Percentiles rank a stretch among this genome's conserved stretches.
These are phyloP conservation scores for Carlito syrichta DNA, from an alignment of 2,113 vertebrate species.

Conservation along the genomic window DNA sequence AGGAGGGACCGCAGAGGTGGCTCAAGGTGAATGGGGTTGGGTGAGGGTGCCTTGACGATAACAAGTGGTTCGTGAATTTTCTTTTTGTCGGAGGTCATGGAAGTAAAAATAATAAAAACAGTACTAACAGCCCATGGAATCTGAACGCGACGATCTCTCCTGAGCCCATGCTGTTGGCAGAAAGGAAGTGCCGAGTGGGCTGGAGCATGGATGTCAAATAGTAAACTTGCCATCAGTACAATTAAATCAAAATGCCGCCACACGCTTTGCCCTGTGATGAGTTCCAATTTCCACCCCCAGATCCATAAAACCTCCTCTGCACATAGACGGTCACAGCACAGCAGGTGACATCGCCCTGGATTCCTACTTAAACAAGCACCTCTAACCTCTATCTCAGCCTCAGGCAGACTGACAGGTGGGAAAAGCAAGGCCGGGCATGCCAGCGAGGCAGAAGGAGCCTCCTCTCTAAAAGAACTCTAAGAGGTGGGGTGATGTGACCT, in stretches of 20 bases:
- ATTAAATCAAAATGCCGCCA: not conserved
- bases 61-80: not conserved
- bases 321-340: not conserved
- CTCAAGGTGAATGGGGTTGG: not conserved
- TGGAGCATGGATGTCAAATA: not conserved
- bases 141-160: not conserved
- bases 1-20: not conserved
- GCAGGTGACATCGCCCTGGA: too few species aligned
- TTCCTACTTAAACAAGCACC: not conserved
- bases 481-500: not conserved
- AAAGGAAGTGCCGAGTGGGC: not conserved
- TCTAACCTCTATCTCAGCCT: not conserved
- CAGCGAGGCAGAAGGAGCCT: not conserved
- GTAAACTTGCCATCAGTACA: not conserved
- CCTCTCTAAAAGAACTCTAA: not conserved
- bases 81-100: not conserved
- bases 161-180: not conserved
- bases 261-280: not conserved
- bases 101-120: not conserved
- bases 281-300: not conserved
- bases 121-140: not conserved
- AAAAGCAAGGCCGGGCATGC: not conserved
- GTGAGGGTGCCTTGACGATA: too few species aligned
- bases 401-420: not conserved
- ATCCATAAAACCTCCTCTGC: not conserved